These are phyloP conservation scores for Rhizoglyphus robini DNA, from an alignment of 1,140 invertebrate genomes.

Conservation along the genomic window DNA sequence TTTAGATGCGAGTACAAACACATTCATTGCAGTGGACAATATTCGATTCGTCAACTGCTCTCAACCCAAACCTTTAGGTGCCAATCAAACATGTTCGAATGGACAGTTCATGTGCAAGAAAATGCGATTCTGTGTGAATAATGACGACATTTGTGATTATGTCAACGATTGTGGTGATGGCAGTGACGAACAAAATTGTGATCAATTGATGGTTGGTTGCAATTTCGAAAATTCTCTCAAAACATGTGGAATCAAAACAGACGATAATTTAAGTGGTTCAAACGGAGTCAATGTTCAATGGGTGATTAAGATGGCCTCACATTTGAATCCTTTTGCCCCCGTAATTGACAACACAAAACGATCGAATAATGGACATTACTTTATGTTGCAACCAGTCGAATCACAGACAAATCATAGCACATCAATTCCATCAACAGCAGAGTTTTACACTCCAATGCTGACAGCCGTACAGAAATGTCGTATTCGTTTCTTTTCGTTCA, in stretches of 20 bases:
- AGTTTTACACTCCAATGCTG: neutral
- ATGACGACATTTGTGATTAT: slow-evolving; percentile 49
- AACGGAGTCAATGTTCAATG: too few species aligned
- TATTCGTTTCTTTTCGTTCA: neutral
- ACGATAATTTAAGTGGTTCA: neutral
- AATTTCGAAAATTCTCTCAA: neutral
- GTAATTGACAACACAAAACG: neutral
- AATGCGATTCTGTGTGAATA: slow-evolving; percentile 19
- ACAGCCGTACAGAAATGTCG: neutral
- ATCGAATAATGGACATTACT: too few species aligned
- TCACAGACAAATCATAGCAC: neutral
- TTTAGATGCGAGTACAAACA: slow-evolving; percentile 11
- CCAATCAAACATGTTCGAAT: slow-evolving; percentile 17
- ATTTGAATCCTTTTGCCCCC: neutral
- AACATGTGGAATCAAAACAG: neutral
- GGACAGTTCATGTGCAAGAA: slow-evolving; percentile 22
- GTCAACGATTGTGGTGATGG: slow-evolving; percentile 56
- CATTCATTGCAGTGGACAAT: slow-evolving; percentile 35
- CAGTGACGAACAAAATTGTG: neutral
- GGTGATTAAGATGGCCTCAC: slow-evolving; percentile 13
- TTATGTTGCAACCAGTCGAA: neutral
- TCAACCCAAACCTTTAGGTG: slow-evolving; percentile 18
- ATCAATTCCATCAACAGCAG: neutral
- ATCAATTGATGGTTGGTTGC: neutral
- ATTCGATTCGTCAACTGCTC: slow-evolving; percentile 29